These are phyloP conservation scores for Spodoptera picta DNA, from an alignment of 2,888 invertebrate species.

Conservation along the genomic window DNA sequence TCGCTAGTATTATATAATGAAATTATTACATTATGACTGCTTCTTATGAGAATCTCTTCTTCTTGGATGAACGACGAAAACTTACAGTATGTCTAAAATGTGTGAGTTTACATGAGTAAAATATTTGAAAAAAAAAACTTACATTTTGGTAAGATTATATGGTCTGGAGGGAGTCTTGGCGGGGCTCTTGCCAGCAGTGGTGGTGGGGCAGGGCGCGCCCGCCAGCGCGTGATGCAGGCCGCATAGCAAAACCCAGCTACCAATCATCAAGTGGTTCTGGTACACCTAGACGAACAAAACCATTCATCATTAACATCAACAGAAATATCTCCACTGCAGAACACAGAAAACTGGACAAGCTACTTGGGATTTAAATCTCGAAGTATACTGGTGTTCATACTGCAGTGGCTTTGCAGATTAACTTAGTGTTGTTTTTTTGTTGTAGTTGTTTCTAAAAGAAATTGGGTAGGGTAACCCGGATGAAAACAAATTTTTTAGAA, in stretches of 20 bases:
- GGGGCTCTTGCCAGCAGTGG: constrained; percentile 79
- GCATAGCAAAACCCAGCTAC: constrained; percentile 95
- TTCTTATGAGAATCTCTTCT: no score
- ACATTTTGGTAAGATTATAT: constrained; percentile 85
- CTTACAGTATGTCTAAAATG: neutral
- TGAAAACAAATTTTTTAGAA: no score
- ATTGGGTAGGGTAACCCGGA: no score
- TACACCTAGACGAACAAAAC: constrained; percentile 85
- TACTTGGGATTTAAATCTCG: no score
- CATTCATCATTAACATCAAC: neutral
- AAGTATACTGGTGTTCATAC: no score
- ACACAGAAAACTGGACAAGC: no score
- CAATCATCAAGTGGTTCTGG: constrained; percentile 96
- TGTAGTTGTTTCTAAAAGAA: no score
- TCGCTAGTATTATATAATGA: no score
- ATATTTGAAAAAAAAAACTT: constrained; percentile 49
- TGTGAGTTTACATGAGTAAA: no score
- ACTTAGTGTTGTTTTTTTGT: no score
- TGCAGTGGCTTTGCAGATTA: no score
- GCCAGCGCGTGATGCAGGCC: constrained; percentile 95
- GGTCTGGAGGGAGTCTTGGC: constrained; percentile 80
- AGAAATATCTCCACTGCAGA: neutral
- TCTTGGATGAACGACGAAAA: neutral
- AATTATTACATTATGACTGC: no score
- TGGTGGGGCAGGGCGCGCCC: constrained; percentile 87